These are phyloP conservation scores for Melinaea menophilus DNA, from an alignment of 2,888 invertebrate species.

Conservation along the genomic window DNA sequence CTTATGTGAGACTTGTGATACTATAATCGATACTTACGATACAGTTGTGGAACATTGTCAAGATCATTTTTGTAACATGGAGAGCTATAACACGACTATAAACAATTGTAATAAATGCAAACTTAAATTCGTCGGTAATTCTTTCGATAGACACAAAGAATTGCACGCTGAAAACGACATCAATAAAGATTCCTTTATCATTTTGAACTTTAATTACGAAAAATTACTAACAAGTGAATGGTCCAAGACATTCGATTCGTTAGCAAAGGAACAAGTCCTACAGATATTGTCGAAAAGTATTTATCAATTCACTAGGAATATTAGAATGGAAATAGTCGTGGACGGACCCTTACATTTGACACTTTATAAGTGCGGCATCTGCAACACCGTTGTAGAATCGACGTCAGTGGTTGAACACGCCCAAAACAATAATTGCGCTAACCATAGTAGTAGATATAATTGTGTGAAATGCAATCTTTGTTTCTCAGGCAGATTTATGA, in stretches of 20 bases:
- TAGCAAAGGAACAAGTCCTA: slow-evolving; percentile 39
- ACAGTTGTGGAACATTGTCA: slow-evolving; percentile 52
- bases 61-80: slow-evolving; percentile 38
- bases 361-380: slow-evolving; percentile 43
- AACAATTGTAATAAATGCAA: slow-evolving; percentile 45
- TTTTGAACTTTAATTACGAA: slow-evolving; percentile 42
- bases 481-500: slow-evolving; percentile 22
- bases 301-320: slow-evolving; percentile 36
- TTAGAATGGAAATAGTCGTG: slow-evolving; percentile 38
- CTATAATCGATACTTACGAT: slow-evolving; percentile 48
- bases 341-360: slow-evolving; percentile 42
- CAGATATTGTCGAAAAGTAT: slow-evolving; percentile 44
- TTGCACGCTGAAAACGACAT: slow-evolving; percentile 24
- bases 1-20: slow-evolving; percentile 43
- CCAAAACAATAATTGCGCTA: slow-evolving; percentile 22
- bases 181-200: slow-evolving; percentile 37
- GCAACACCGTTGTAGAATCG: slow-evolving; percentile 32
- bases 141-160: slow-evolving; percentile 40
- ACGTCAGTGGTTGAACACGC: slow-evolving; percentile 29
- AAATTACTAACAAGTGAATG: slow-evolving; percentile 43
- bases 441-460: slow-evolving; percentile 3
- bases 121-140: slow-evolving; percentile 42
- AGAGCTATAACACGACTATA: slow-evolving; percentile 31
- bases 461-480: slow-evolving; percentile 26
- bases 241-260: slow-evolving; percentile 41